These are phyloP conservation scores for Rhagonycha fulva DNA, from an alignment of 2,888 invertebrate genomes.

Conservation along the genomic window DNA sequence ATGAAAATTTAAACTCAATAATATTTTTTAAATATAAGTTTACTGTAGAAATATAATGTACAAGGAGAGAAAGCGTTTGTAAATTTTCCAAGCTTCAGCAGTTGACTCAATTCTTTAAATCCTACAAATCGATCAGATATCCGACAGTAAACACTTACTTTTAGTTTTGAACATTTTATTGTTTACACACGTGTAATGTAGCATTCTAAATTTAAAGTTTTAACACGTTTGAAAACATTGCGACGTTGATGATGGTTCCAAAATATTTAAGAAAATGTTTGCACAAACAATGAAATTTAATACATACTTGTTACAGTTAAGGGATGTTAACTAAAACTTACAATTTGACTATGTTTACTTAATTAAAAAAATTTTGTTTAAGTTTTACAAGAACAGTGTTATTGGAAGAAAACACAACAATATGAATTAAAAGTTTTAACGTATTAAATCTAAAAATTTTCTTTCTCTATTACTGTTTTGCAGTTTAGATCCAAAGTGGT, in stretches of 20 bases:
- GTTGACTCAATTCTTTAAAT: neutral
- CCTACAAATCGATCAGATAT: neutral
- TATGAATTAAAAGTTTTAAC: too few relatives aligned
- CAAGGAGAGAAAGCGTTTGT: neutral
- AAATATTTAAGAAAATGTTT: too few relatives aligned
- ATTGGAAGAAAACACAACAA: too few relatives aligned
- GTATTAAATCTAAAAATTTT: too few relatives aligned
- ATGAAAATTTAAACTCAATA: neutral
- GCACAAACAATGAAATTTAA: too few relatives aligned
- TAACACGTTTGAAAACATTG: neutral
- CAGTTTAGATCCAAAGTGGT: too few relatives aligned
- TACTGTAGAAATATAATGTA: neutral
- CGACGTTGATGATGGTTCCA: neutral
- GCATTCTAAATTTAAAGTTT: neutral
- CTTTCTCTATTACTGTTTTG: too few relatives aligned
- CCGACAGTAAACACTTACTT: neutral
- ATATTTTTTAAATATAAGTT: neutral
- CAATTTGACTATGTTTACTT: too few relatives aligned
- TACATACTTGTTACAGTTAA: too few relatives aligned
- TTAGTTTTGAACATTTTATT: neutral
- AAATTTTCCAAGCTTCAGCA: neutral
- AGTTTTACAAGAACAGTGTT: too few relatives aligned
- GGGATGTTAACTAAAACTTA: too few relatives aligned
- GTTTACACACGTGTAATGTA: neutral
- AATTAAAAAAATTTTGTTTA: too few relatives aligned